Conservation (phyloP, 2,113 vertebrate genomes). For the Morone chrysops region DNA sequence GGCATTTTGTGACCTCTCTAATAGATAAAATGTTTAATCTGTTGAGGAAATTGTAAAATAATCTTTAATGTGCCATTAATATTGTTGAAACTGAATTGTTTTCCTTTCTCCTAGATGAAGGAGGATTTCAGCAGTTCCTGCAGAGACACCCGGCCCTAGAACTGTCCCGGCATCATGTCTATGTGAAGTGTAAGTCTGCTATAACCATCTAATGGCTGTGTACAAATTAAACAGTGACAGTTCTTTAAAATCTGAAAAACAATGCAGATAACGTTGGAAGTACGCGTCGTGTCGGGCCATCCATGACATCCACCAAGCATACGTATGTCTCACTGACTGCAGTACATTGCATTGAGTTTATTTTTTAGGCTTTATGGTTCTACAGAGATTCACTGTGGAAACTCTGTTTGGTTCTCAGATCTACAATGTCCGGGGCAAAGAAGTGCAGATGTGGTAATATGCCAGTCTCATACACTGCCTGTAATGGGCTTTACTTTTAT, state of each 20-base stretch:
- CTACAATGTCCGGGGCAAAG: neutral
- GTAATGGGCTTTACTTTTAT: neutral
- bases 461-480: neutral
- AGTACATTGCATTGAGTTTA: neutral
- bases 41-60: neutral
- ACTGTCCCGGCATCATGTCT: slow-evolving; percentile 49
- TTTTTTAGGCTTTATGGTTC: neutral
- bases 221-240: neutral
- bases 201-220: no score
- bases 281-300: neutral
- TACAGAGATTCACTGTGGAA: neutral
- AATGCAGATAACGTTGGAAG: neutral
- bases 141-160: slow-evolving; percentile 74
- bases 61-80: neutral
- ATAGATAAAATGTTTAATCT: neutral
- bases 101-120: slow-evolving; percentile 66
- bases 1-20: neutral
- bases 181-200: slow-evolving; percentile 72
- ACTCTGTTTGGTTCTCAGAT: slow-evolving; percentile 32
- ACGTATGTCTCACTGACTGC: neutral
- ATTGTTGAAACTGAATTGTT: neutral
- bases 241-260: neutral
- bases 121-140: slow-evolving; percentile 76
- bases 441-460: slow-evolving; percentile 37
- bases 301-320: neutral